These are phyloP conservation scores for Drosophila orosa DNA, from an alignment of 1,140 invertebrate genomes.

Conservation along the genomic window DNA sequence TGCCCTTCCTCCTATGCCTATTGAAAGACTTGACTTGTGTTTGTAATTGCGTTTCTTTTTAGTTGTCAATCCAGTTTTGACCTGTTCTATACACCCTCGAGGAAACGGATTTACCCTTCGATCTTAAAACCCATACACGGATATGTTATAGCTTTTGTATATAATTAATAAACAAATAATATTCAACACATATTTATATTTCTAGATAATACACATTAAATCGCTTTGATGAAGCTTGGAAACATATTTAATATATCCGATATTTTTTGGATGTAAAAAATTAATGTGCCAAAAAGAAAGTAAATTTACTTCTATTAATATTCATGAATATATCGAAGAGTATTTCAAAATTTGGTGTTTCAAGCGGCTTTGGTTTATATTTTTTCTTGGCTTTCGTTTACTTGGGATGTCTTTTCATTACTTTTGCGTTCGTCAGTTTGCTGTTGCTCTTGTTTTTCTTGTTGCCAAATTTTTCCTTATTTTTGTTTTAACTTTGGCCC, in stretches of 20 bases:
- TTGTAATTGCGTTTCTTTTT: slow-evolving; percentile 74
- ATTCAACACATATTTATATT: too few relatives aligned
- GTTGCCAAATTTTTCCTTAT: slow-evolving; percentile 10
- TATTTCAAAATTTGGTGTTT: slow-evolving; percentile 6
- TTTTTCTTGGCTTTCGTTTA: slow-evolving; percentile 36
- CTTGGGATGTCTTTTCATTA: slow-evolving; percentile 69
- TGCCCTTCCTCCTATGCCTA: slow-evolving; percentile 7
- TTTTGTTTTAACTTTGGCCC: slow-evolving; percentile 47
- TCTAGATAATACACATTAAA: too few relatives aligned
- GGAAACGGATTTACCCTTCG: too few relatives aligned
- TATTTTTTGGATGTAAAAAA: too few relatives aligned
- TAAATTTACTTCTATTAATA: background rate
- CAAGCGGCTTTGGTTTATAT: slow-evolving; percentile 9
- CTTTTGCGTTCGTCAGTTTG: slow-evolving; percentile 58
- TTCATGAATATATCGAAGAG: slow-evolving; percentile 2
- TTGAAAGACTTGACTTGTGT: slow-evolving; percentile 71
- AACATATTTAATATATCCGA: too few relatives aligned
- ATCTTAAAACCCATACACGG: background rate
- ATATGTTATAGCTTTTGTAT: background rate
- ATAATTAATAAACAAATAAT: too few relatives aligned
- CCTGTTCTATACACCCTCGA: slow-evolving; percentile 5
- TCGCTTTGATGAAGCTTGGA: too few relatives aligned
- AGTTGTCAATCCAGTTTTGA: slow-evolving; percentile 48
- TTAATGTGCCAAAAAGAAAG: too few relatives aligned
- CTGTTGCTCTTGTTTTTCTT: slow-evolving; percentile 41